Conservation (phyloP, 1,140 invertebrate genomes). For the Leguminivora glycinivorella region DNA sequence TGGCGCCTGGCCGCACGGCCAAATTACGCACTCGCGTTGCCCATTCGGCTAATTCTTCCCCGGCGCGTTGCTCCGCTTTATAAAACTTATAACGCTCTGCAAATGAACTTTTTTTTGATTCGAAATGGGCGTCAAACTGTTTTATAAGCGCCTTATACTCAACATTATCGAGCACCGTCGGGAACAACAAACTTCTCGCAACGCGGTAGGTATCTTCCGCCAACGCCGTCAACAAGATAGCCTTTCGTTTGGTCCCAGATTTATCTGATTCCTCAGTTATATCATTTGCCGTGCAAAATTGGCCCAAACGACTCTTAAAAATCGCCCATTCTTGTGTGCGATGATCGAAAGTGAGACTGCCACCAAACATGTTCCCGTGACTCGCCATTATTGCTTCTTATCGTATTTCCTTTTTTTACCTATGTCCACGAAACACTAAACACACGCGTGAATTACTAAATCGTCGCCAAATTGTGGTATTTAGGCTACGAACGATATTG, state of each 20-base stretch:
- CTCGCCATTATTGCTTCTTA: no score
- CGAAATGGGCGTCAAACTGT: constrained; percentile 15
- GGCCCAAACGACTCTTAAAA: not conserved
- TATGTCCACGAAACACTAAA: no score
- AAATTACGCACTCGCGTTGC: constrained; percentile 31
- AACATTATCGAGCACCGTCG: not conserved
- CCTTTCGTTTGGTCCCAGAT: constrained; percentile 12
- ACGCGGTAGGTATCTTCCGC: constrained; percentile 30
- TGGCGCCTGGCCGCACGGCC: constrained; percentile 15
- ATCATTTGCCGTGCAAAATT: constrained; percentile 12
- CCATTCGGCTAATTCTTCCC: constrained; percentile 26
- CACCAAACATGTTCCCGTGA: no score
- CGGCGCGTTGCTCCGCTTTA: constrained; percentile 28
- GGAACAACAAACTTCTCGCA: constrained; percentile 5
- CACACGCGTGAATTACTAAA: no score
- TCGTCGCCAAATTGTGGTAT: no score
- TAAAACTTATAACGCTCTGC: constrained; percentile 30
- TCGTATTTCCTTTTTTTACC: no score
- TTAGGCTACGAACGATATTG: no score
- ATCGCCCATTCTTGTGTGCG: constrained; percentile 20
- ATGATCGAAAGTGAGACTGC: no score
- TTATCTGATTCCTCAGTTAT: constrained; percentile 9
- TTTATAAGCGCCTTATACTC: not conserved
- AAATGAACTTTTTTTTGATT: constrained; percentile 3
- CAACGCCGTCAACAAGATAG: not conserved